Evolutionary conservation across 2,888 invertebrate species (phyloP), one percentile per base, ranked within the genome.

Genomic region (Phoronis australis): DNA sequence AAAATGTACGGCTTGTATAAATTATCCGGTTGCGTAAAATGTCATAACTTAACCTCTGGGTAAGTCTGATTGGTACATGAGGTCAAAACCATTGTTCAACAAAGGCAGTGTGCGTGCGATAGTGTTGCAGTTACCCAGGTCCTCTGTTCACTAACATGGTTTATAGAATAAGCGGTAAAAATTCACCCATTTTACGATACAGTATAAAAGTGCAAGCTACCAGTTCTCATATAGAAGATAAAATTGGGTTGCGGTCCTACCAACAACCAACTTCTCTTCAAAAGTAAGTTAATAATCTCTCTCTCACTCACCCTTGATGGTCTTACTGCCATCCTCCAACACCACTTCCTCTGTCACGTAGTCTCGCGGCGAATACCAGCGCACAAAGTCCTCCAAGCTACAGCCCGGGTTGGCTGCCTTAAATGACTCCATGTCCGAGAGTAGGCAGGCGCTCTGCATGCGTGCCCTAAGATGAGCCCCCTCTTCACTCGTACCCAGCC

Each of bases 351-450:
- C 80, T 65, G 87, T 85, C 41, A 88, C 84, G 90, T 92, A 96
- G 75, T 99, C 97, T 18, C 94, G 82, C 0, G 97, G 97, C 1
- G 96, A 97, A 74, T 96, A 96, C 97, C 97, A 99, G 42, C 90
- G 84, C 51, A 99, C 93, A 72, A 99, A 99, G 74, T 99, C 99
- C 69, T 90, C 94, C 43, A 99, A 79, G 48, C 85, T 82, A 6
- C 88, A 86, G 3, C 87, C 88, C 0, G 96, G 96, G 81, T 99
- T 99, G 3, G 97, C 97, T 1, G 97, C 86, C 84, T 84, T 99
- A 76, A 99, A 99, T 0, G 96, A 90, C 75, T 96, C 93, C 95
- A 97, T 96, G 69, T 99, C 99, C 0, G 96, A 95, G 1, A 90
- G 81, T 15, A 99, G 80, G 0, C 93, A 90, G 0, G 94, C 92